Percentiles rank a stretch among this genome's conserved stretches.
These are phyloP conservation scores for Trochalopteron elliotii DNA, from an alignment of 2,113 vertebrate genomes.

Conservation along the genomic window DNA sequence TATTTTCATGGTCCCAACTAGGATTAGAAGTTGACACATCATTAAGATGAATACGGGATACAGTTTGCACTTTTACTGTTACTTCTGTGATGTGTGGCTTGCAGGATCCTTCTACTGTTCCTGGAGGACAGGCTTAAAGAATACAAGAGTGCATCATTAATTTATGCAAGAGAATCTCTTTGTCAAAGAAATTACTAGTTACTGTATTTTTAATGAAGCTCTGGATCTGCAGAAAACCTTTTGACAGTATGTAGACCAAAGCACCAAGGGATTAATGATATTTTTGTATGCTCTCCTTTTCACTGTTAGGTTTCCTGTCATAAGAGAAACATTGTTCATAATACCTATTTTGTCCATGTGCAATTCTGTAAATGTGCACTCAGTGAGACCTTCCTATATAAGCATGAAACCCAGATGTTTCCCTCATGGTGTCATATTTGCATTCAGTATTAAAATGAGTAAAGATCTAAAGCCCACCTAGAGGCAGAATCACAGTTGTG, in stretches of 20 bases:
- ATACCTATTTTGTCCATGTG: neutral
- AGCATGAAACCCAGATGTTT: neutral
- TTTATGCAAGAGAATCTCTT: conserved; percentile 8
- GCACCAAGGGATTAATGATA: neutral
- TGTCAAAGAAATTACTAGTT: neutral
- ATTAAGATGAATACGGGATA: conserved; percentile 44
- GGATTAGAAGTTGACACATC: conserved; percentile 60
- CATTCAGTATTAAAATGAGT: neutral
- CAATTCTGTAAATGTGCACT: neutral
- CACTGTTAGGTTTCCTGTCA: neutral
- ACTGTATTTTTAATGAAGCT: conserved; percentile 2
- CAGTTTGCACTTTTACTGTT: conserved; percentile 54
- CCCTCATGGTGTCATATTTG: neutral
- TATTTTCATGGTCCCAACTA: conserved; percentile 44
- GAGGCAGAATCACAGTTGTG: neutral
- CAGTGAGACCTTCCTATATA: neutral
- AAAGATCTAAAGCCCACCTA: neutral
- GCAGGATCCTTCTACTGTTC: neutral
- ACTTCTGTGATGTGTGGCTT: neutral
- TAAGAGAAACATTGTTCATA: neutral
- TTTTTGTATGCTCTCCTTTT: neutral
- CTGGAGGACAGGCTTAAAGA: conserved; percentile 8
- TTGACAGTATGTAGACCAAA: neutral
- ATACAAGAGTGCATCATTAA: neutral
- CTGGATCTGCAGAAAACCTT: neutral